Evolutionary conservation across 2,888 invertebrate genomes (phyloP), one percentile per base, ranked within the genome.

Genomic region (Linyphia triangularis): DNA sequence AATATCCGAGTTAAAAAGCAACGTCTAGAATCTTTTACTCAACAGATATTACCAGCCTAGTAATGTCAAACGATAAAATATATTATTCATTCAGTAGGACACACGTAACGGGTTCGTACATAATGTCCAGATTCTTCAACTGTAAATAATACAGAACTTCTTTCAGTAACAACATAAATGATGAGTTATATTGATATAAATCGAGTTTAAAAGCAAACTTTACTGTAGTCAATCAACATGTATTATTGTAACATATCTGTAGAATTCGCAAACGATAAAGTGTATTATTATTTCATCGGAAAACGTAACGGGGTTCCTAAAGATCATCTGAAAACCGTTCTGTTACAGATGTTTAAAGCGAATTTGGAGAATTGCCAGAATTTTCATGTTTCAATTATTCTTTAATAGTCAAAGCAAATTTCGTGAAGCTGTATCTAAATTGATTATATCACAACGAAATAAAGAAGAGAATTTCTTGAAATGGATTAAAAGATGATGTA

Each of bases 401-500:
- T 24, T 51, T 72, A 72, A 51, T 72, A 72, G 51, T 51, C 26
- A n/a, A 26, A 51, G 16, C 43, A 43, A 72, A 51, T 72, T 72
- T 72, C 72, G 13, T 43, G 26, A 26, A 72, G 72, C 51, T n/a
- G n/a, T 16, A 72, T 72, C 28, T 72, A 72, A n/a, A 72, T 72
- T 72, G 72, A 72, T 72, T 72, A 51, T n/a, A n/a, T n/a, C n/a
- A n/a, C 22, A 30, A 72, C 28, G 26, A 40, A 51, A 69, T 69
- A 40, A 22, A 40, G 28, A 51, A 51, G 10, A n/a, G 28, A 51
- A 51, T 51, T 51, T 28, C 28, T 5, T 2, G 28, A 24, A 72
- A 72, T 24, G 72, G 43, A 72, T 72, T 51, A 51, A 51, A 16
- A 24, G 51, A 72, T 72, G 72, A 72, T 72, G 72, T 51, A 72